Conservation (phyloP, 2,797 vertebrate genomes). For the Chloroceryle amazona region DNA sequence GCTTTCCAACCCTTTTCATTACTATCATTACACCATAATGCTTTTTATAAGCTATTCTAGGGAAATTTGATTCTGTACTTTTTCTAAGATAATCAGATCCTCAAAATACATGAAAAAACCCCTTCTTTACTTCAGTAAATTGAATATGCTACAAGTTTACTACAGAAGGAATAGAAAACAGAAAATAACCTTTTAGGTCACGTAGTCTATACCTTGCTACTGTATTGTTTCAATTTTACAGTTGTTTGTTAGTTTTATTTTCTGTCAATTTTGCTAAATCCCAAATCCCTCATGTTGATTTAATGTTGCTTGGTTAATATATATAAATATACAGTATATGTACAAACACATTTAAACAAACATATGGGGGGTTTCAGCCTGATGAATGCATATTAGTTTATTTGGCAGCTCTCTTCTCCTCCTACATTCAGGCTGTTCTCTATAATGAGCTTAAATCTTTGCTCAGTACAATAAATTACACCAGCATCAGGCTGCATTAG, state of each 20-base stretch:
- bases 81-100: neutral
- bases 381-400: neutral
- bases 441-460: neutral
- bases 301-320: constrained; percentile 1
- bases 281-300: neutral
- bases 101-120: neutral
- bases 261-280: neutral
- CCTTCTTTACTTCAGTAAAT: neutral
- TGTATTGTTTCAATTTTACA: neutral
- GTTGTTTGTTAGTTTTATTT: neutral
- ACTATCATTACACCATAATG: neutral
- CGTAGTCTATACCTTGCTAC: neutral
- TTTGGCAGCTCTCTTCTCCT: constrained; percentile 37
- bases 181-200: neutral
- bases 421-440: constrained; percentile 46
- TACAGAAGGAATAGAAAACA: neutral
- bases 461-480: neutral
- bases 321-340: neutral
- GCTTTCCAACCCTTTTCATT: neutral
- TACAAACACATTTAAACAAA: constrained; percentile 56
- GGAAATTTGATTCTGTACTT: neutral
- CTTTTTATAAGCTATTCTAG: neutral
- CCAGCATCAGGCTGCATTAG: neutral
- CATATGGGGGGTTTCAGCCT: constrained; percentile 39
- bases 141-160: neutral